Conservation (phyloP, 2,888 invertebrate species). For the Zele albiditarsus region DNA sequence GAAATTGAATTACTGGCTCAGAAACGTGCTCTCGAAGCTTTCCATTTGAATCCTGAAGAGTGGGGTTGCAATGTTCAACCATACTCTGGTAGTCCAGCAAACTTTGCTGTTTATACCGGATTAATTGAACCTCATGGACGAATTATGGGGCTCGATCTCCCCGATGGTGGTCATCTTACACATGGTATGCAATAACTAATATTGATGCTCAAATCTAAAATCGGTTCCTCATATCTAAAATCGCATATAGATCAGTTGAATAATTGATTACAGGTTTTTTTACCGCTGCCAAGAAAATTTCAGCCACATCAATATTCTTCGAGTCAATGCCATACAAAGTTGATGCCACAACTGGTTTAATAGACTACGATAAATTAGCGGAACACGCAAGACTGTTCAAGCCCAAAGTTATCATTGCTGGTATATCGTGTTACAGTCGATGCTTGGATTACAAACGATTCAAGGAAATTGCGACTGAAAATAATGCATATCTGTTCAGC, state of each 20-base stretch:
- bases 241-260: not conserved
- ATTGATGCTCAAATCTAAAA: not conserved
- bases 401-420: conserved; percentile 94
- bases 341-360: conserved; percentile 85
- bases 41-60: conserved; percentile 84
- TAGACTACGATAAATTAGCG: conserved; percentile 93
- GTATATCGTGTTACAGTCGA: conserved; percentile 94
- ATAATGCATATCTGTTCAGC: conserved; percentile 90
- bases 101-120: conserved; percentile 96
- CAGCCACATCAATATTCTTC: conserved; percentile 97
- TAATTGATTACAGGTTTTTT: conserved; percentile 79
- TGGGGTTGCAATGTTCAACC: conserved; percentile 99
- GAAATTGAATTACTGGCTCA: conserved; percentile 93
- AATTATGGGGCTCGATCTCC: conserved; percentile 97
- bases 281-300: conserved; percentile 91
- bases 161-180: conserved; percentile 97
- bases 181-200: conserved; percentile 76
- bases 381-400: conserved; percentile 90
- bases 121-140: conserved; percentile 92
- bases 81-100: conserved; percentile 93
- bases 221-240: not conserved
- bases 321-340: conserved; percentile 99
- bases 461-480: conserved; percentile 86
- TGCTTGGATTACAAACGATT: conserved; percentile 93
- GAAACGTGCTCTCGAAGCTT: conserved; percentile 89